Percentiles rank a stretch among this genome's conserved stretches.
phyloP scores from a whole-genome alignment of 2,113 vertebrate genomes.

The Motacilla alba region DNA sequence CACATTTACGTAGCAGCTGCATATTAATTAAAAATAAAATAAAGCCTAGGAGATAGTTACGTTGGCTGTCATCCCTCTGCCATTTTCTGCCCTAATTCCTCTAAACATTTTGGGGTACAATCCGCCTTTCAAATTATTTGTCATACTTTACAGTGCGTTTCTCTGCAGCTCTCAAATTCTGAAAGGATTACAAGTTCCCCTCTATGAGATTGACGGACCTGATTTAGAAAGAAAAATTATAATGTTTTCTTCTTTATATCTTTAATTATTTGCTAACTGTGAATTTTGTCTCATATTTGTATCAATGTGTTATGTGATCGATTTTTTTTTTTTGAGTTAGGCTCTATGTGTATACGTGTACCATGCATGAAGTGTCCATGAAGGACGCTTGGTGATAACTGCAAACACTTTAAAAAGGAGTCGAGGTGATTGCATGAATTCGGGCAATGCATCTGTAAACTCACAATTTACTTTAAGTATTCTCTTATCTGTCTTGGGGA shows the following conservation, averaged over 20 bases:
- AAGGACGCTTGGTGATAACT: background rate
- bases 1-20: background rate
- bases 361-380: background rate
- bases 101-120: background rate
- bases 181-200: background rate
- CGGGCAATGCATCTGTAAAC: background rate
- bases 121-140: background rate
- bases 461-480: background rate
- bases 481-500: background rate
- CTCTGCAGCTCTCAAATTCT: background rate
- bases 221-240: background rate
- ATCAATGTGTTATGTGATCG: background rate
- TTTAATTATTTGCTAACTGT: background rate
- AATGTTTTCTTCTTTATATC: background rate
- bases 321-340: background rate
- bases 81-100: background rate
- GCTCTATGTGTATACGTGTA: rapidly evolving
- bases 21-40: background rate
- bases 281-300: background rate
- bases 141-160: background rate
- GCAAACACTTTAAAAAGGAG: background rate
- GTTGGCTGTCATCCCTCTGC: background rate
- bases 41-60: background rate
- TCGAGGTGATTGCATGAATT: background rate
- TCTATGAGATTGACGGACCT: background rate